A percentile compares a stretch with the other conserved stretches of the same genome.
Evolutionary conservation across 2,797 vertebrate genomes (phyloP).

Genomic region (Gallinago solitaria): DNA sequence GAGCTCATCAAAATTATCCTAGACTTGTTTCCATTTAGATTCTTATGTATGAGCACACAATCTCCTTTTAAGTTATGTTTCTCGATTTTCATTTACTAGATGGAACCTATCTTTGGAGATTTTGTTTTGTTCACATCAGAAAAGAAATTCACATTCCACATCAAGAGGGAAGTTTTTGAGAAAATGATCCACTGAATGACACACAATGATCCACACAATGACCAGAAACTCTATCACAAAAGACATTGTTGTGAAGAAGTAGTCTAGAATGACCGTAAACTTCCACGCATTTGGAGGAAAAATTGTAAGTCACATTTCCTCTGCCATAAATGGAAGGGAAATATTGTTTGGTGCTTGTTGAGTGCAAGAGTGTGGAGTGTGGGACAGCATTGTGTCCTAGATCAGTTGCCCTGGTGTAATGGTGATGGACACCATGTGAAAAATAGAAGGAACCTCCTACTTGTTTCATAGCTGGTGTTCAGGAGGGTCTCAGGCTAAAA

Average conservation of each 20-base stretch:
- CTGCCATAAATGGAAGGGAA: not conserved
- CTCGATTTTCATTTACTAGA: not conserved
- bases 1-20: not conserved
- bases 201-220: too few relatives aligned
- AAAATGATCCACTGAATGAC: not conserved
- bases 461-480: not conserved
- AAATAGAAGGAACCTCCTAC: not conserved
- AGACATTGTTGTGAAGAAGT: accelerated
- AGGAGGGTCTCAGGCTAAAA: not conserved
- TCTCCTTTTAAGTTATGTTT: not conserved
- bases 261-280: not conserved
- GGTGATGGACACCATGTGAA: not conserved
- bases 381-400: not conserved
- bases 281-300: not conserved
- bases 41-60: accelerated
- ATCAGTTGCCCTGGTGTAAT: not conserved
- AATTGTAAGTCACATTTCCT: not conserved
- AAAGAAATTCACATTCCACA: not conserved
- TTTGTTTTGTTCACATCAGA: not conserved
- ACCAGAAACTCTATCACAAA: not conserved
- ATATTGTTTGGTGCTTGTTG: not conserved
- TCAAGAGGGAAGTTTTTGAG: not conserved
- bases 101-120: not conserved
- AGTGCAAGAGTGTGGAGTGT: too few relatives aligned
- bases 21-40: not conserved